Percentiles rank a stretch among this genome's conserved stretches.
Conservation (phyloP, 1,140 invertebrate genomes). For the Lucilia sericata region DNA sequence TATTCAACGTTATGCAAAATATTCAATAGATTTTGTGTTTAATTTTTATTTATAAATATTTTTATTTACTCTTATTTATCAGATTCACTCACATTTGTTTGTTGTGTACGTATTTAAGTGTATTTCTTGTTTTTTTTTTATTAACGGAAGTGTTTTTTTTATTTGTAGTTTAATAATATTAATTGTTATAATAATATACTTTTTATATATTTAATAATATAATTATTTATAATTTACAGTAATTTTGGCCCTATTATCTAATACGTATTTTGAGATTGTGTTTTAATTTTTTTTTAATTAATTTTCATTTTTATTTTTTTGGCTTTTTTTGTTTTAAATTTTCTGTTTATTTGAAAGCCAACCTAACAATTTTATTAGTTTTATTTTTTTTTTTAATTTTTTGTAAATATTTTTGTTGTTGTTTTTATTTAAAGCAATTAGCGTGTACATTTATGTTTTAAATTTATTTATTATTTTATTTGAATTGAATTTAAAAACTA, state of each 20-base stretch:
- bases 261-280: constrained; percentile 58
- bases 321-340: background rate
- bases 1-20: constrained; percentile 2
- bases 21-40: no score
- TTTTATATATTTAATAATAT: constrained; percentile 54
- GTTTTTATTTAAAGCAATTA: constrained; percentile 49
- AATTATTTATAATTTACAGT: constrained; percentile 47
- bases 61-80: constrained; percentile 33
- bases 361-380: background rate
- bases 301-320: background rate
- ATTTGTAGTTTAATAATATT: background rate
- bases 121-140: constrained; percentile 46
- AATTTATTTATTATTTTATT: background rate
- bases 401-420: constrained; percentile 29
- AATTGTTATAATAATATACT: constrained; percentile 49
- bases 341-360: constrained; percentile 27
- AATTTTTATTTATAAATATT: background rate
- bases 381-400: constrained; percentile 36
- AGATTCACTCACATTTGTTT: constrained; percentile 32
- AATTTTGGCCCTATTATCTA: constrained; percentile 49
- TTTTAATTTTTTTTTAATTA: background rate
- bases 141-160: constrained; percentile 35
- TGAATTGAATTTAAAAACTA: constrained; percentile 22
- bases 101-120: constrained; percentile 48
- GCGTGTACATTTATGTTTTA: constrained; percentile 36